Percentiles rank a stretch among this genome's conserved stretches.
These are phyloP conservation scores for Helogale parvula DNA, from an alignment of 2,113 vertebrate species.

Conservation along the genomic window DNA sequence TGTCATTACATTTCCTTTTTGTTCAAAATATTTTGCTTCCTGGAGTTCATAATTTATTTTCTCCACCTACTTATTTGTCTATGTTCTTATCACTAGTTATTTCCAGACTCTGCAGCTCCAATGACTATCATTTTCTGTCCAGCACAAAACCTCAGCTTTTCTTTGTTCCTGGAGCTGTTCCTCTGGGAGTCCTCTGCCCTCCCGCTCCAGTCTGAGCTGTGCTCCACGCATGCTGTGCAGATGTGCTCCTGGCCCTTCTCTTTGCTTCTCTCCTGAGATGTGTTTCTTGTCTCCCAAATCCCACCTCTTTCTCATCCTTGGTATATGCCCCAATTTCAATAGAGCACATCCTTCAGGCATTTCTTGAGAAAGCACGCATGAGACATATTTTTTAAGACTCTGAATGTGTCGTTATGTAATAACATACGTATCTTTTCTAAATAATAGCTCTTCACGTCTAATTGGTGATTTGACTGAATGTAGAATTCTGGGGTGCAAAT, in stretches of 20 bases:
- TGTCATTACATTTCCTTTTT: slow-evolving; percentile 19
- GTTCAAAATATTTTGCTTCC: slow-evolving; percentile 21
- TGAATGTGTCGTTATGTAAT: not conserved
- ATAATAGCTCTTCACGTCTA: not conserved
- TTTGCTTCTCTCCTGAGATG: not conserved
- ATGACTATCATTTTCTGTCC: not conserved
- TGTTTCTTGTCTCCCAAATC: not conserved
- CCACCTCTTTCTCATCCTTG: not conserved
- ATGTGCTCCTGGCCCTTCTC: not conserved
- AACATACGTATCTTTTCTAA: no score
- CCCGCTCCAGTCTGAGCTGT: not conserved
- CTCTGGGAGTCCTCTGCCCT: not conserved
- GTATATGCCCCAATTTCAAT: not conserved
- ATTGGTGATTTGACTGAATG: not conserved
- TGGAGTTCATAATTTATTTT: not conserved
- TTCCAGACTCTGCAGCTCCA: not conserved
- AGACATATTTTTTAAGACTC: not conserved
- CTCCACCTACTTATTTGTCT: not conserved
- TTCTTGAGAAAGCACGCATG: not conserved
- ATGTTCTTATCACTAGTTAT: not conserved
- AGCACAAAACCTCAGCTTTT: not conserved
- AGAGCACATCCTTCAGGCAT: not conserved
- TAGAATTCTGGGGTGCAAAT: not conserved
- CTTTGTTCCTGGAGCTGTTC: not conserved
- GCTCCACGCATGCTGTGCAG: accelerated